Percentiles rank a stretch among this genome's conserved stretches.
Conservation (phyloP, 2,888 invertebrate species). For the Coremacera marginata region DNA sequence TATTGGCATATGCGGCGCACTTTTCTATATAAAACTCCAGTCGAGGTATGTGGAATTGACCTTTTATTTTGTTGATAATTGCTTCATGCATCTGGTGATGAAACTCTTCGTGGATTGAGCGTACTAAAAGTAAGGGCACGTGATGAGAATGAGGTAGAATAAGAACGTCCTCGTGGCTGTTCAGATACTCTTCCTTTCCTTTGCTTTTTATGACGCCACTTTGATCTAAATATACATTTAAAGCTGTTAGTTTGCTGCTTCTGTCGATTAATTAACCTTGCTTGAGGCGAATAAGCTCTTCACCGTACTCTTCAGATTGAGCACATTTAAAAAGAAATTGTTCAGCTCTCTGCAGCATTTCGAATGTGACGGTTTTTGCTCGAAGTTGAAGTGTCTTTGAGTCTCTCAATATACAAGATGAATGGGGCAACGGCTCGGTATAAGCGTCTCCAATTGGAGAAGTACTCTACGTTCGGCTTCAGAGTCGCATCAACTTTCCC, state of each 20-base stretch:
- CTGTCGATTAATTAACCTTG: conserved; percentile 41
- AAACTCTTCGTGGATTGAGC: too few relatives aligned
- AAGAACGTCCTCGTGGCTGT: conserved; percentile 3
- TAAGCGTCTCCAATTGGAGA: conserved; percentile 6
- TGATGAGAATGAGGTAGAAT: too few relatives aligned
- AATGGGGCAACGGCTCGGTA: conserved; percentile 1
- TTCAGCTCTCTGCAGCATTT: neutral
- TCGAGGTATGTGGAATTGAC: conserved; percentile 28
- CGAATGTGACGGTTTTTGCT: too few relatives aligned
- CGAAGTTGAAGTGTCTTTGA: neutral
- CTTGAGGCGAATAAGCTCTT: neutral
- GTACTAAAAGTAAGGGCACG: too few relatives aligned
- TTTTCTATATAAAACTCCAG: conserved; percentile 40
- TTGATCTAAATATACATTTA: conserved; percentile 40
- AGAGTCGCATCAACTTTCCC: too few relatives aligned
- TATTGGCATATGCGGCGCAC: conserved; percentile 43
- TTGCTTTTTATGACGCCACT: neutral
- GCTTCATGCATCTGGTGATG: conserved; percentile 40
- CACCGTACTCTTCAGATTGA: neutral
- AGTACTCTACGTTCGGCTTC: conserved; percentile 8
- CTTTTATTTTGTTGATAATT: conserved; percentile 41
- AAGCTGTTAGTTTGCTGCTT: conserved; percentile 41
- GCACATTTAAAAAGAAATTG: conserved; percentile 26
- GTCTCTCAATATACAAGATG: neutral
- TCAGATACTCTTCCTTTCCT: conserved; percentile 26